Percentiles rank a stretch among this genome's conserved stretches.
Conservation (phyloP, 2,113 vertebrate species). For the Noctilio leporinus region DNA sequence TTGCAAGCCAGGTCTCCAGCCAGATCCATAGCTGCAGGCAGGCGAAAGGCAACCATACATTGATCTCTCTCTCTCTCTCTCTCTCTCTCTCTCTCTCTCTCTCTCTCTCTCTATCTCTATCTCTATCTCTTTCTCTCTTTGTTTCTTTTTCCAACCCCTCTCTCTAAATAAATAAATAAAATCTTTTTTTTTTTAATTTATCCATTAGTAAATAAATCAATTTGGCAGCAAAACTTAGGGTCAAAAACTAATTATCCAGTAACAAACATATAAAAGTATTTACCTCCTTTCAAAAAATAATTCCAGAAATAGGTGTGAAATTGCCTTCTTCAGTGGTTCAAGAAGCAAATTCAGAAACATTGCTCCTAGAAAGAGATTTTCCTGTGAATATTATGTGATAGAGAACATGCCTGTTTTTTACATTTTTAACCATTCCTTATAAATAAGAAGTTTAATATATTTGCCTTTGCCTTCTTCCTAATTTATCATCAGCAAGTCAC, state of each 20-base stretch:
- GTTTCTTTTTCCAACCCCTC: no score
- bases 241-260: neutral
- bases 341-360: neutral
- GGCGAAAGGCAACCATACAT: no score
- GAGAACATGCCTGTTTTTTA: neutral
- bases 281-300: neutral
- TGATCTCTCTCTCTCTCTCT: no score
- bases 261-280: conserved; percentile 5
- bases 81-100: no score
- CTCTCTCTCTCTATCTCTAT: no score
- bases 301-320: neutral
- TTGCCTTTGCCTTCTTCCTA: neutral
- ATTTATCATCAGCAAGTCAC: neutral
- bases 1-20: no score
- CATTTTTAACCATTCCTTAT: neutral
- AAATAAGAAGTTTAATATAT: neutral
- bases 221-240: neutral
- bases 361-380: neutral
- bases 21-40: no score
- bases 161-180: no score
- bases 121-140: no score
- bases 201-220: neutral
- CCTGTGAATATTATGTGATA: neutral
- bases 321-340: neutral
- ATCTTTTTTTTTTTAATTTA: no score